Evolutionary conservation across 2,113 vertebrate genomes (phyloP).

Genomic region (Callaeas wilsoni): DNA sequence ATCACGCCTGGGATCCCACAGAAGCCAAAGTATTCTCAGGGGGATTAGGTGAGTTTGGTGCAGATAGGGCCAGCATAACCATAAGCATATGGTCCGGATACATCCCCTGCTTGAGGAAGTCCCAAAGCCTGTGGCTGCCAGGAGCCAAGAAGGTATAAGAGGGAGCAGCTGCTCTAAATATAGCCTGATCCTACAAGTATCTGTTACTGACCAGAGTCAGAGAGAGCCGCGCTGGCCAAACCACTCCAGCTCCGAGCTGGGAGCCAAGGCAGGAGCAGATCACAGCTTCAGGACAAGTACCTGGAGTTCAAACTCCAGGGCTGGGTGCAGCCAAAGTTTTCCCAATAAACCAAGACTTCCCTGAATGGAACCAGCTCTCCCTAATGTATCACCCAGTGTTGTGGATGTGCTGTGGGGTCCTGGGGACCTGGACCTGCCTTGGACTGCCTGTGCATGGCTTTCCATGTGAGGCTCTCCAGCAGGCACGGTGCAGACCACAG

Average conservation of each 20-base stretch:
- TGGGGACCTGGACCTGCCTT: neutral
- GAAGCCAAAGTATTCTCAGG: neutral
- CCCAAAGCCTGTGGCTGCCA: neutral
- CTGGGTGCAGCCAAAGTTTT: neutral
- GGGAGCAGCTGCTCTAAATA: neutral
- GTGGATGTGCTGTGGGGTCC: neutral
- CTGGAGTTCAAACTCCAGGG: neutral
- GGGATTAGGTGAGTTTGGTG: neutral
- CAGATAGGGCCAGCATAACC: rapidly evolving
- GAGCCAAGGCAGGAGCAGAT: neutral
- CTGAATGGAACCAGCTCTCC: neutral
- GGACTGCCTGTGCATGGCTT: rapidly evolving
- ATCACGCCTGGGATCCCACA: neutral
- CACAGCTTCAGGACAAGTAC: neutral
- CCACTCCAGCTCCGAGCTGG: neutral
- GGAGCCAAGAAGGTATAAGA: neutral
- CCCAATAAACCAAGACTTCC: neutral
- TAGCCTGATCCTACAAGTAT: neutral
- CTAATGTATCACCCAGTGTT: rapidly evolving
- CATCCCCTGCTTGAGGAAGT: neutral
- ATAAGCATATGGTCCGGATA: neutral
- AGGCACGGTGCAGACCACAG: neutral
- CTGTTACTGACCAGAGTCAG: neutral
- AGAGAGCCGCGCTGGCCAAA: rapidly evolving
- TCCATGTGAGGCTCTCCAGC: neutral